Evolutionary conservation across 2,113 vertebrate species (phyloP), one percentile per base, ranked within the genome.

Genomic region (Caranx ignobilis): DNA sequence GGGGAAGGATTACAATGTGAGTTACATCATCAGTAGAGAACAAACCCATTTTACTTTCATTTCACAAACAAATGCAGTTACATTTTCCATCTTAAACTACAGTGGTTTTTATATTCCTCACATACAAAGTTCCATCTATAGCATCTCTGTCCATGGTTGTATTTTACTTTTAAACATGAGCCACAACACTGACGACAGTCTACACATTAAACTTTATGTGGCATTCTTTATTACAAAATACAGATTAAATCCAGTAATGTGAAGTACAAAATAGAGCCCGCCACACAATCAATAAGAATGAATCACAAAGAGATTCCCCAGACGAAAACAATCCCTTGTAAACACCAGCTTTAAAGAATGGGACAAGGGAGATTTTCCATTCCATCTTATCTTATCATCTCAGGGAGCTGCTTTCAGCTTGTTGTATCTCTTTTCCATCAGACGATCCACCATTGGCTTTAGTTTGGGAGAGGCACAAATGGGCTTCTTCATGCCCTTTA

Each of bases 401-500:
- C 60, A 68, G 31, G 11, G 7, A 47, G 1, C 0, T 18, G 6
- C 0, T 32, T 19, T 67, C 6, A 11, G 2, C 7, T 32, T 48
- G 10, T 6, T 64, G 18, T 18, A 16, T 2, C 11, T 55, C 3
- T 0, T 18, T 26, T 1, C 3, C 80, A 90, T 7, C 13, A 21
- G 0, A 0, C 0, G 4, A 0, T 1, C 3, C 80, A 91, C 11
- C 2, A 0, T 0, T 2, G 0, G 1, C 57, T 11, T 8, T 32
- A 66, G 0, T 19, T 11, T 54, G 3, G 21, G 82, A 39, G 80
- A 0, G 57, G 39, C 63, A 70, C 94, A 95, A 0, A 86, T 0
- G 2, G 89, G 90, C 15, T 0, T 88, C 6, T 0, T 41, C 0
- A 0, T 1, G n/a, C 0, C 1, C n/a, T 3, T 56, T 1, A 79